These are phyloP conservation scores for Melozone crissalis DNA, from an alignment of 2,113 vertebrate genomes.

Conservation along the genomic window DNA sequence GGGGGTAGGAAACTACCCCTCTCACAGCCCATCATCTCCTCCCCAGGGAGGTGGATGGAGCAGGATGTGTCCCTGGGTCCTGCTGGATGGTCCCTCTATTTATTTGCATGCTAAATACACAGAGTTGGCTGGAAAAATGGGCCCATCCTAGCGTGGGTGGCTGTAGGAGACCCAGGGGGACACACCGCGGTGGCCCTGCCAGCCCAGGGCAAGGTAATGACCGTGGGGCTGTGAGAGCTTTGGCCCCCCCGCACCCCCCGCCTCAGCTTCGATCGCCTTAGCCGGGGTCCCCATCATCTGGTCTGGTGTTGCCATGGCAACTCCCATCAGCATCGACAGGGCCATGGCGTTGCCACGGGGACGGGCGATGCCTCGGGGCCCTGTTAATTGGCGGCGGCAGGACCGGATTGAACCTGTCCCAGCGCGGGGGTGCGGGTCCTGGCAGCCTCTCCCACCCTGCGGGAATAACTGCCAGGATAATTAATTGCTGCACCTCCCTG, in stretches of 20 bases:
- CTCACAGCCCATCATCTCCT: neutral
- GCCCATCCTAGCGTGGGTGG: accelerated
- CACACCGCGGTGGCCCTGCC: neutral
- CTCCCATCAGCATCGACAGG: slow-evolving; percentile 41
- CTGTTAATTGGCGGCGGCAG: neutral
- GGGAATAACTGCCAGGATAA: neutral
- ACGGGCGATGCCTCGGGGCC: slow-evolving; percentile 32
- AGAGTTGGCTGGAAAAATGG: neutral
- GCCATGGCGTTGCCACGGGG: slow-evolving; percentile 4
- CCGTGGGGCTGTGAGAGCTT: neutral
- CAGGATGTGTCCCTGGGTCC: neutral
- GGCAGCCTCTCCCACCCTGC: neutral
- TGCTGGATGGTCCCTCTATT: neutral
- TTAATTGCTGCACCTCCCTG: neutral
- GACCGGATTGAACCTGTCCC: neutral
- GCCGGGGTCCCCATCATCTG: neutral
- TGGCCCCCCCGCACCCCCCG: neutral
- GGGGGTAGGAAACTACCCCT: no score
- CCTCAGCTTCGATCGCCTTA: neutral
- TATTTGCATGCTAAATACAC: neutral
- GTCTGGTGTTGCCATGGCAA: slow-evolving; percentile 53
- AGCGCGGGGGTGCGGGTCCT: accelerated
- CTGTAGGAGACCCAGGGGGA: neutral
- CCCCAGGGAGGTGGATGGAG: neutral
- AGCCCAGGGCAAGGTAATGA: neutral